phyloP scores from a whole-genome alignment of 2,113 vertebrate genomes.

The Ranitomeya imitator region DNA sequence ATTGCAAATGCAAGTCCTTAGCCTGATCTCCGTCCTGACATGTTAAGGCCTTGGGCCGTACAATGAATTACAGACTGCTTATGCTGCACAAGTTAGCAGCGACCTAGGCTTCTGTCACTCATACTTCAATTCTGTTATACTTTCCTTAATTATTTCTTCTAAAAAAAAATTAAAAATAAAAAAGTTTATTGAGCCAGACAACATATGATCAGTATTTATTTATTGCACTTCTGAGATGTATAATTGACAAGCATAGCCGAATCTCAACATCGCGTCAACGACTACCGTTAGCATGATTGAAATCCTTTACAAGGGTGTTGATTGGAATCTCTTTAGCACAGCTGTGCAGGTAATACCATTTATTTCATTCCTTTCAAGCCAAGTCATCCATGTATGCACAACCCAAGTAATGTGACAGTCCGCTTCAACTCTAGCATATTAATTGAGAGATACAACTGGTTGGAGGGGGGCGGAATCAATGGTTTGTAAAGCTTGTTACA shows the following conservation, averaged over 20 bases:
- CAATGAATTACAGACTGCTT: neutral
- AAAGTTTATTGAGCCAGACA: neutral
- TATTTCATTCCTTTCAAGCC: slow-evolving; percentile 17
- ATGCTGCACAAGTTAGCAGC: neutral
- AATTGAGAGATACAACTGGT: neutral
- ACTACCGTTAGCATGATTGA: slow-evolving; percentile 7
- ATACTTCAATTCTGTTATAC: neutral
- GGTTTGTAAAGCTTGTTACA: slow-evolving; percentile 57
- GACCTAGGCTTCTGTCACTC: neutral
- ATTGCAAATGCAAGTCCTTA: neutral
- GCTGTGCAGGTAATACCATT: slow-evolving; percentile 1
- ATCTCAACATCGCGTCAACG: neutral
- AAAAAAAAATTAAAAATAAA: neutral
- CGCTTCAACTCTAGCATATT: slow-evolving; percentile 2
- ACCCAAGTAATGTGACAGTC: slow-evolving; percentile 9
- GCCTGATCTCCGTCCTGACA: neutral
- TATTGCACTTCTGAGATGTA: neutral
- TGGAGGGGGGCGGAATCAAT: slow-evolving; percentile 41
- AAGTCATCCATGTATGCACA: neutral
- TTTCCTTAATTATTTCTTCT: neutral
- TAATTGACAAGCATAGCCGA: neutral
- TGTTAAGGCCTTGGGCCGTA: neutral
- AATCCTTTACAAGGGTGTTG: slow-evolving; percentile 20
- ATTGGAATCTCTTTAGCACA: slow-evolving; percentile 22
- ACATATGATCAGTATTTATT: neutral